Evolutionary conservation across 2,888 invertebrate species (phyloP), one percentile per base, ranked within the genome.

Genomic region (Lycia hirtaria): DNA sequence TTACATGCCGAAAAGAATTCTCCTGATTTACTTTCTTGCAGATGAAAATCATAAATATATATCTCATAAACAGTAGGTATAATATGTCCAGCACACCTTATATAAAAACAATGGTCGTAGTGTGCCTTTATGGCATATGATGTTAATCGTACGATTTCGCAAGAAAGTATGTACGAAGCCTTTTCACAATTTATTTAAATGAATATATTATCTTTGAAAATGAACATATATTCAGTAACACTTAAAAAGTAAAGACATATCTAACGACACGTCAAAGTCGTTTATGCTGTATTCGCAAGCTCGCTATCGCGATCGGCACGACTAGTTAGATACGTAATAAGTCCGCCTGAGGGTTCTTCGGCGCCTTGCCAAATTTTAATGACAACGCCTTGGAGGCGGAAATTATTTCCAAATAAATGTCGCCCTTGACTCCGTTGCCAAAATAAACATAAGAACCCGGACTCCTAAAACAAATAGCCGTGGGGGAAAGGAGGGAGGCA

Each of bases 291-390:
- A 4, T 6, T 1, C 35, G 19, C 7, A 9, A 4, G 2, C 32
- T 15, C 1, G 4, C 32, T 3, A 28, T n/a, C 19, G n/a, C 19
- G n/a, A 37, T 19, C 9, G 19, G 17, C 37, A 19, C 19, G 20
- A 20, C 14, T 14, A 32, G 6, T 0, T 28, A 35, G 5, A 17
- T 41, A 26, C 2, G 4, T 15, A 41, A 41, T 38, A 41, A 41
- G 10, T 10, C 9, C 10, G 9, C 9, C 20, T 26, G 56, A 62
- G 58, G 62, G 66, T 68, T 64, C 68, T 71, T 69, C 66, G 78
- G 75, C 75, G 65, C 66, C 53, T 50, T 72, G 79, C 77, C 79
- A 79, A 77, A 78, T 74, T 76, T 78, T 76, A 78, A 78, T 77
- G 78, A 75, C 68, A 62, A 67, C 68, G 68, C 69, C 65, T 64